Percentiles rank a stretch among this genome's conserved stretches.
Evolutionary conservation across 1,140 invertebrate species (phyloP).

Genomic region (Papilio dardanus): DNA sequence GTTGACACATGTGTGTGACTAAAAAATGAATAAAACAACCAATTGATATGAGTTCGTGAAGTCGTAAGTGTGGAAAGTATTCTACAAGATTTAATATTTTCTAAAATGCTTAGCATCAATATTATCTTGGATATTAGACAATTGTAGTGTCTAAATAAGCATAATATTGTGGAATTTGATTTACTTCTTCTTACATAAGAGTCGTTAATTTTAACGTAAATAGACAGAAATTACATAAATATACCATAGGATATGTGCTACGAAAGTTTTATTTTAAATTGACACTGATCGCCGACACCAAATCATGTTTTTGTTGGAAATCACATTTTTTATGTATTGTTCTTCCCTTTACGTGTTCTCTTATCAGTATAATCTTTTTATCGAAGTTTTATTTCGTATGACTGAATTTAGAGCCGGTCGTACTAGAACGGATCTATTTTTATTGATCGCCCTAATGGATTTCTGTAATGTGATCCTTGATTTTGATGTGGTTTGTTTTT

Average conservation of each 20-base stretch:
- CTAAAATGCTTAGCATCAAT: not conserved
- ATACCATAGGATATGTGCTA: too few relatives aligned
- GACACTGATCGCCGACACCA: not conserved
- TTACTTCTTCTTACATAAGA: too few relatives aligned
- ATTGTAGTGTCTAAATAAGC: not conserved
- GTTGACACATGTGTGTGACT: conserved; percentile 18
- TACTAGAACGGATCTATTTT: conserved; percentile 72
- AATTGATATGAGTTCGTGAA: conserved; percentile 1
- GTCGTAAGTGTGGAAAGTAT: not conserved
- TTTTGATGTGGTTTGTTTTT: conserved; percentile 65
- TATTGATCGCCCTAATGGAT: conserved; percentile 77
- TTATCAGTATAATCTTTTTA: conserved; percentile 52
- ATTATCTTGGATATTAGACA: not conserved
- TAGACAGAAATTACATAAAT: too few relatives aligned
- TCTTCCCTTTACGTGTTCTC: conserved; percentile 39
- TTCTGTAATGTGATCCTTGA: conserved; percentile 79
- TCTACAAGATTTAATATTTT: not conserved
- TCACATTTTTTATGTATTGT: conserved; percentile 35
- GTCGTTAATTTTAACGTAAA: too few relatives aligned
- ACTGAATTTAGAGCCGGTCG: conserved; percentile 63
- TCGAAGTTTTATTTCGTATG: conserved; percentile 65
- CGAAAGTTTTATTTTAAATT: conserved; percentile 20
- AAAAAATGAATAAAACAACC: conserved; percentile 7
- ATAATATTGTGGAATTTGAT: not conserved
- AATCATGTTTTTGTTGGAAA: conserved; percentile 34